A percentile compares a stretch with the other conserved stretches of the same genome.
Conservation (phyloP, 2,888 invertebrate species). For the Yponomeuta evonymella region DNA sequence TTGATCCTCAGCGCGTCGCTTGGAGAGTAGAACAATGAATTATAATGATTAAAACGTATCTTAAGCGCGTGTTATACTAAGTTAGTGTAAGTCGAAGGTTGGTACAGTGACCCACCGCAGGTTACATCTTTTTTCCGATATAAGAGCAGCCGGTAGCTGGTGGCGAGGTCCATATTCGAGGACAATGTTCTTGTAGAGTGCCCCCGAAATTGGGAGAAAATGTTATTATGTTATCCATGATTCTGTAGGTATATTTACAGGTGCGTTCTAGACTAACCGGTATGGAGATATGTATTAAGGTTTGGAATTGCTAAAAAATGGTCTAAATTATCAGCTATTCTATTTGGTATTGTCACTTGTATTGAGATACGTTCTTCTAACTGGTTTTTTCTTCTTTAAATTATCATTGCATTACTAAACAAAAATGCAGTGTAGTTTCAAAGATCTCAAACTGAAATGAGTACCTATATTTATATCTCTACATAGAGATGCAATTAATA, state of each 20-base stretch:
- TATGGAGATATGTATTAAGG: background rate
- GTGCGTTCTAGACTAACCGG: background rate
- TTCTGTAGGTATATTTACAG: background rate
- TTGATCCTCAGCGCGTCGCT: background rate
- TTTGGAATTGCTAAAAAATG: background rate
- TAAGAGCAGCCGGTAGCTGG: too few relatives aligned
- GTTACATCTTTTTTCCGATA: too few relatives aligned
- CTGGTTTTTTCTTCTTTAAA: too few relatives aligned
- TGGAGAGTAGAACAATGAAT: constrained; percentile 10
- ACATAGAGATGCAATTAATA: background rate
- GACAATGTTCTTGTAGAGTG: background rate
- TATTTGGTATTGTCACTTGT: too few relatives aligned
- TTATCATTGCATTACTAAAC: too few relatives aligned
- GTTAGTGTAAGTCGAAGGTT: constrained; percentile 3
- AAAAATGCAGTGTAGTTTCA: background rate
- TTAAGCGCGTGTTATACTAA: constrained; percentile 4
- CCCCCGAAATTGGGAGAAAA: background rate
- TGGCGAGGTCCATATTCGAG: background rate
- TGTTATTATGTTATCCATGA: background rate
- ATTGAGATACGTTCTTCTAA: too few relatives aligned
- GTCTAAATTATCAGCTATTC: background rate
- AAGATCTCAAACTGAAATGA: background rate
- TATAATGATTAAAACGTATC: constrained; percentile 1
- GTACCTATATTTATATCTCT: background rate
- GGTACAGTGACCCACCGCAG: background rate